Conservation (phyloP, 2,113 vertebrate species). For the Entomyzon cyanotis region DNA sequence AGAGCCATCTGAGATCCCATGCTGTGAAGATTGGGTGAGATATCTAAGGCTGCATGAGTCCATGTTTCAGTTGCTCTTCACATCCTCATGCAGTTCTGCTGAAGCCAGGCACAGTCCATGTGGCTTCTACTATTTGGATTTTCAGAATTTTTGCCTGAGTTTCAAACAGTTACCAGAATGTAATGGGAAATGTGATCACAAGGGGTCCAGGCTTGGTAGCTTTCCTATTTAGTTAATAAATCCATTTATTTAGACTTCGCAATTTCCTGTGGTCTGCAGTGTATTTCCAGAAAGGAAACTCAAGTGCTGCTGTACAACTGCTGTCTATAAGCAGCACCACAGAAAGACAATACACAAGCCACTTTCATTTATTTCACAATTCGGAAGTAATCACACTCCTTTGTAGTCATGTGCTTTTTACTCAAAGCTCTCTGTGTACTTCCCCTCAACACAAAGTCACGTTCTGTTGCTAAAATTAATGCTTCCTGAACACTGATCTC, state of each 20-base stretch:
- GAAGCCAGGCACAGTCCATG: neutral
- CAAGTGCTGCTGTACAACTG: slow-evolving; percentile 20
- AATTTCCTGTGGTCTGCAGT: slow-evolving; percentile 41
- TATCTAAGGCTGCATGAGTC: neutral
- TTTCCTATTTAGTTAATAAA: slow-evolving; percentile 46
- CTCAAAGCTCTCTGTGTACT: slow-evolving; percentile 30
- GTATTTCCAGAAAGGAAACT: slow-evolving; percentile 44
- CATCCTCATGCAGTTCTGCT: neutral
- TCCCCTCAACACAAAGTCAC: slow-evolving; percentile 16
- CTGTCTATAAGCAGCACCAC: neutral
- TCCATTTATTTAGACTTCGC: slow-evolving; percentile 23
- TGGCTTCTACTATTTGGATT: neutral
- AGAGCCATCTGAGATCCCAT: neutral
- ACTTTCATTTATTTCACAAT: slow-evolving; percentile 45
- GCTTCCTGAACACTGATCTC: neutral
- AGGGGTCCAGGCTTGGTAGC: neutral
- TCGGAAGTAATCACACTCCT: slow-evolving; percentile 35
- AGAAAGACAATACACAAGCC: neutral
- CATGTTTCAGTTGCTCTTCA: neutral
- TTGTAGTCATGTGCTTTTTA: slow-evolving; percentile 35
- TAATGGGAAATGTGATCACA: slow-evolving; percentile 14
- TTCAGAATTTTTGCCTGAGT: neutral
- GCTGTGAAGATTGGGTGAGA: neutral
- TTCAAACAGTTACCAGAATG: neutral
- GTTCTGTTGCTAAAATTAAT: slow-evolving; percentile 51